phyloP scores from a whole-genome alignment of 2,113 vertebrate species.

The Stegostoma tigrinum region DNA sequence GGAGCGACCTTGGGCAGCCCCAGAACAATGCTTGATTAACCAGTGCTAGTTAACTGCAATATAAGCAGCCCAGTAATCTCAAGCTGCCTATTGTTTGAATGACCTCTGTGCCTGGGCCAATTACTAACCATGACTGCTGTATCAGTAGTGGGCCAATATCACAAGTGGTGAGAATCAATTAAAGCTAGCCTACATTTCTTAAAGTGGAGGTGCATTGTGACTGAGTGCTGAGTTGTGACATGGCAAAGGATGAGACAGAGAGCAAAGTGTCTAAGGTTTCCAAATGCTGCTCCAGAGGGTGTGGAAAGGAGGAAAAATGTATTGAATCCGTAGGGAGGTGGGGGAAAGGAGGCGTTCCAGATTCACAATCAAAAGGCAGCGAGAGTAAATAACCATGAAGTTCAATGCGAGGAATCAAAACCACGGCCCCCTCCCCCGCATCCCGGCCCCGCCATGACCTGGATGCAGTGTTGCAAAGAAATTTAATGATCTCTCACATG shows the following conservation, averaged over 20 bases:
- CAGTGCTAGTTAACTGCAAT: not conserved
- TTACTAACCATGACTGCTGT: not conserved
- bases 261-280: not conserved
- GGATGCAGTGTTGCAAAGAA: not conserved
- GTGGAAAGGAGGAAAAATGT: not conserved
- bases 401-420: not conserved
- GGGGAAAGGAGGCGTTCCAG: not conserved
- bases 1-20: no score
- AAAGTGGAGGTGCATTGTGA: not conserved
- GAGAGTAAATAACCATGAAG: not conserved
- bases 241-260: not conserved
- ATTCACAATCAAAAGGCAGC: not conserved
- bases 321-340: not conserved
- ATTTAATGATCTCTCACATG: not conserved
- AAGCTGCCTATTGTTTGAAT: not conserved
- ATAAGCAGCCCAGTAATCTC: not conserved
- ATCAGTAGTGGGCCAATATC: not conserved
- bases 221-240: not conserved
- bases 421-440: no score
- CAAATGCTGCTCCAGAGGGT: not conserved
- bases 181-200: not conserved
- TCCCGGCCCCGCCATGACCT: no score
- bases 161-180: not conserved
- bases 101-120: not conserved
- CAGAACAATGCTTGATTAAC: not conserved